phyloP scores from a whole-genome alignment of 1,140 invertebrate species.

The Drosophila tsacasi region DNA sequence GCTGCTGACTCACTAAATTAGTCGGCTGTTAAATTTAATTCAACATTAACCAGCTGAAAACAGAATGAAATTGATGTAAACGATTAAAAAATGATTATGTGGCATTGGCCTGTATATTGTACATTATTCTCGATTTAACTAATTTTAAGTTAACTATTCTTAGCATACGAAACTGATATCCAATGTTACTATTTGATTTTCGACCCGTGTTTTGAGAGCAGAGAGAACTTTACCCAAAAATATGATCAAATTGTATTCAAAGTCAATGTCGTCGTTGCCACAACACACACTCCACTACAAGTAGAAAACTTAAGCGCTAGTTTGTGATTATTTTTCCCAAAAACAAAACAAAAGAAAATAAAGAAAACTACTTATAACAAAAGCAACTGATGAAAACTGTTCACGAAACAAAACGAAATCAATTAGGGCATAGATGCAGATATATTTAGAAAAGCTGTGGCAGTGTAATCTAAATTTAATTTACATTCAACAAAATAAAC shows the following conservation, averaged over 20 bases:
- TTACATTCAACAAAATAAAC: constrained; percentile 66
- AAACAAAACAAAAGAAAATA: constrained; percentile 22
- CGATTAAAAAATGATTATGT: constrained; percentile 32
- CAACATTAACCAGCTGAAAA: constrained; percentile 5
- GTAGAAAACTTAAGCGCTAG: constrained; percentile 55
- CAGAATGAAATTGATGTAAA: constrained; percentile 37
- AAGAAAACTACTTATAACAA: constrained; percentile 15
- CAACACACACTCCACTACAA: constrained; percentile 45
- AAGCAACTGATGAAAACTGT: constrained; percentile 65
- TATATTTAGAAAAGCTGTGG: constrained; percentile 53
- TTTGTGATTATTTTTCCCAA: constrained; percentile 64
- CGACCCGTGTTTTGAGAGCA: constrained; percentile 9
- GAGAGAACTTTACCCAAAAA: constrained; percentile 6
- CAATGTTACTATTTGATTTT: constrained; percentile 32
- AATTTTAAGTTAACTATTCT: constrained; percentile 69
- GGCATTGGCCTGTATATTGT: constrained; percentile 55
- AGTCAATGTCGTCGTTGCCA: constrained; percentile 48
- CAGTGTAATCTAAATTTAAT: constrained; percentile 72
- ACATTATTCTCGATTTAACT: constrained; percentile 73
- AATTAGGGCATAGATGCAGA: constrained; percentile 70
- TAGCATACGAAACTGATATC: constrained; percentile 35
- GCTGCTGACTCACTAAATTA: constrained; percentile 15
- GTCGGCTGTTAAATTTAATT: constrained; percentile 14
- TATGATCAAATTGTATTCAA: constrained; percentile 45
- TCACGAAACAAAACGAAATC: constrained; percentile 68